Percentiles rank a stretch among this genome's conserved stretches.
Conservation (phyloP, 1,140 invertebrate species). For the Lepidurus arcticus region DNA sequence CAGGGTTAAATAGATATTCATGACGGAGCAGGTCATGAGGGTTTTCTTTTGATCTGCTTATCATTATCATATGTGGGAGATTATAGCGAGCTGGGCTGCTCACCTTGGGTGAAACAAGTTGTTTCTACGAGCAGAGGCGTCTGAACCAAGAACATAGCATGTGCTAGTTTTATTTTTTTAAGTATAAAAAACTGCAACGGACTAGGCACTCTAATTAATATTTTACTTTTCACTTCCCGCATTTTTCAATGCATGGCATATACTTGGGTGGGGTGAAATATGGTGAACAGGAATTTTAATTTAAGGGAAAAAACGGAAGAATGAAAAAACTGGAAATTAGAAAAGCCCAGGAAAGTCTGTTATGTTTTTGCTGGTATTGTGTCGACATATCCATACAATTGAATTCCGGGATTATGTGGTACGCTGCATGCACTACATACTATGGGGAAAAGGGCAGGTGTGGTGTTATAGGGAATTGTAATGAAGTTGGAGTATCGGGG, state of each 20-base stretch:
- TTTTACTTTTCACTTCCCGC: neutral
- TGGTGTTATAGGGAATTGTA: neutral
- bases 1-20: neutral
- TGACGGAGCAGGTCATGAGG: neutral
- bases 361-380: neutral
- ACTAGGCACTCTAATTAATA: neutral
- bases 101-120: neutral
- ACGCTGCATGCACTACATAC: neutral
- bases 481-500: constrained; percentile 8
- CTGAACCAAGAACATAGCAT: too few relatives aligned
- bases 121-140: neutral
- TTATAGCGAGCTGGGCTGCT: neutral
- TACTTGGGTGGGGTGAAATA: neutral
- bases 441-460: neutral
- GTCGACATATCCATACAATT: neutral
- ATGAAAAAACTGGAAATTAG: neutral
- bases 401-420: neutral
- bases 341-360: neutral
- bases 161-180: too few relatives aligned
- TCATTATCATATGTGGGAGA: neutral
- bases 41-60: neutral
- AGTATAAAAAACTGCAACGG: too few relatives aligned
- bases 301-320: neutral
- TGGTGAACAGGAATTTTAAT: neutral
- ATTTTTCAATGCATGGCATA: neutral